A percentile compares a stretch with the other conserved stretches of the same genome.
Evolutionary conservation across 2,113 vertebrate genomes (phyloP).

Genomic region (Onychostruthus taczanowskii): DNA sequence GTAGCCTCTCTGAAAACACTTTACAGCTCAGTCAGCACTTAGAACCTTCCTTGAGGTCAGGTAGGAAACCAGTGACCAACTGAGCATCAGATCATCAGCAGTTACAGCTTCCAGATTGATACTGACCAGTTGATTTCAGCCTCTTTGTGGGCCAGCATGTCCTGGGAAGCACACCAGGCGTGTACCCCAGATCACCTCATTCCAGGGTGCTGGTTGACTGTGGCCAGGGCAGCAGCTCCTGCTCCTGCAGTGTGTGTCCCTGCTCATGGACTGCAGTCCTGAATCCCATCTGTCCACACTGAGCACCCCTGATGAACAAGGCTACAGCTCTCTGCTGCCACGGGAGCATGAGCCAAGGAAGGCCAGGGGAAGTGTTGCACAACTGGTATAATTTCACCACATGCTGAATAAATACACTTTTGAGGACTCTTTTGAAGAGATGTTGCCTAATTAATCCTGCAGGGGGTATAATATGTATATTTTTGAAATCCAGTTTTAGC

Average conservation of each 20-base stretch:
- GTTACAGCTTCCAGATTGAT: neutral
- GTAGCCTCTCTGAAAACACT: neutral
- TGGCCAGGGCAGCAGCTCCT: neutral
- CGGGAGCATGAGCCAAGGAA: neutral
- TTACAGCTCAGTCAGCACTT: neutral
- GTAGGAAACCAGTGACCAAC: neutral
- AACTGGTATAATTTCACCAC: conserved; percentile 17
- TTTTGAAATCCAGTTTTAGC: conserved; percentile 60
- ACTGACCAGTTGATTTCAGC: neutral
- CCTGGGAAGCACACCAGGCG: neutral
- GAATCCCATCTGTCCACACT: neutral
- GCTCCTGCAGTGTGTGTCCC: neutral
- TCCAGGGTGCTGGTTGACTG: neutral
- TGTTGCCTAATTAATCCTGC: conserved; percentile 65
- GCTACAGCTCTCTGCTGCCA: neutral
- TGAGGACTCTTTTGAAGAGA: conserved; percentile 56
- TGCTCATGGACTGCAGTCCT: rapidly evolving
- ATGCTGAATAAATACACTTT: conserved; percentile 61
- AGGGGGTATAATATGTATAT: conserved; percentile 65
- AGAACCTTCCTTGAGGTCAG: neutral
- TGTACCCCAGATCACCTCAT: rapidly evolving
- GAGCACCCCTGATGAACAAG: neutral
- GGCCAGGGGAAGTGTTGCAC: conserved; percentile 1
- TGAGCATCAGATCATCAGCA: neutral
- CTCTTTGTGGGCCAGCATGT: neutral